Conservation (phyloP, 2,113 vertebrate species). For the Burhinus oedicnemus region DNA sequence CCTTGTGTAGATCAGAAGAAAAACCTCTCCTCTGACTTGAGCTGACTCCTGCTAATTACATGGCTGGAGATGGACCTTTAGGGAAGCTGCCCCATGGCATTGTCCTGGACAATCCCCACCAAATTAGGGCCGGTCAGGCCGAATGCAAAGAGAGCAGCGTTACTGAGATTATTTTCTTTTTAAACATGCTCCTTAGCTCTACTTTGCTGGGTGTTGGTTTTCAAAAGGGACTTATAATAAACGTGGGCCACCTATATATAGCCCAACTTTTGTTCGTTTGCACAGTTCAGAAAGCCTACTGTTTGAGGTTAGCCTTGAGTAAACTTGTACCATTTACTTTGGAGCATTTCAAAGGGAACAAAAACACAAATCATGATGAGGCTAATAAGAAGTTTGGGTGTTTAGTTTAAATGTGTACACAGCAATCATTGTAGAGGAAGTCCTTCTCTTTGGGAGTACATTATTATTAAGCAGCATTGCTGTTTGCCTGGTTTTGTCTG, state of each 20-base stretch:
- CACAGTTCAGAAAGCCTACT: constrained; percentile 66
- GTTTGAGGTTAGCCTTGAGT: constrained; percentile 78
- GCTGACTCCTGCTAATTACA: not conserved
- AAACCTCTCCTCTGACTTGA: not conserved
- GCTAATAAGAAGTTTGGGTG: constrained; percentile 76
- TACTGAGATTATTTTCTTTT: constrained; percentile 55
- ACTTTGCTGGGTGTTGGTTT: constrained; percentile 64
- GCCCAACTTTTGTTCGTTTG: constrained; percentile 37
- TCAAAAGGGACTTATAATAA: constrained; percentile 61
- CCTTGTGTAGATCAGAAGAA: not conserved
- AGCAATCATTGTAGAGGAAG: constrained; percentile 76
- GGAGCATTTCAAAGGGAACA: constrained; percentile 76
- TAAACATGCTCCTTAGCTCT: constrained; percentile 25
- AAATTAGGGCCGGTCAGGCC: not conserved
- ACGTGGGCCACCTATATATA: constrained; percentile 33
- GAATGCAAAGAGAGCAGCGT: not conserved
- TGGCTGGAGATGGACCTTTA: not conserved
- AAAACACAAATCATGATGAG: constrained; percentile 73
- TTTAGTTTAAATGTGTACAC: constrained; percentile 80
- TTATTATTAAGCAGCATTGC: constrained; percentile 77
- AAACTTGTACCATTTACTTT: constrained; percentile 76
- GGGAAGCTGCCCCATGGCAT: not conserved
- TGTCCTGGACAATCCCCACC: not conserved
- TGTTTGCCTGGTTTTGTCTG: constrained; percentile 87
- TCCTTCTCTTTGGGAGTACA: constrained; percentile 74